Conservation (phyloP, 1,140 invertebrate species). For the Drosophila kanapiae region DNA sequence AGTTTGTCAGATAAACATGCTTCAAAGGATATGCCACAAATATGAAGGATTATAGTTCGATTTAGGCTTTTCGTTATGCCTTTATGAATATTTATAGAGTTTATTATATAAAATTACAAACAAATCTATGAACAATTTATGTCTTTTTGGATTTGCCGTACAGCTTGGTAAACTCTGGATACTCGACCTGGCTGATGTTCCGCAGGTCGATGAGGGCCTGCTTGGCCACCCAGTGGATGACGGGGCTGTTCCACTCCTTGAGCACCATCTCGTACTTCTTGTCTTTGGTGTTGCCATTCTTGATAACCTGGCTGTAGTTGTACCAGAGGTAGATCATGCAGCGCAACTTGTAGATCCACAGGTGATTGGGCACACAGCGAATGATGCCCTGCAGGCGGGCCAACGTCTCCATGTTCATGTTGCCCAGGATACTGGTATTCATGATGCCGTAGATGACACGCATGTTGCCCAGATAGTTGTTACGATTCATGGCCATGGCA, state of each 20-base stretch:
- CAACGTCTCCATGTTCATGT: background rate
- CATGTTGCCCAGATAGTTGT: conserved; percentile 29
- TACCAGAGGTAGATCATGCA: conserved; percentile 57
- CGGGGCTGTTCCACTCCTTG: conserved; percentile 33
- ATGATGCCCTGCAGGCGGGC: conserved; percentile 47
- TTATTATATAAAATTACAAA: background rate
- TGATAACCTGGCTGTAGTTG: conserved; percentile 23
- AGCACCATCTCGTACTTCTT: background rate
- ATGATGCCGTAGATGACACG: conserved; percentile 31
- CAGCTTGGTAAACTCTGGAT: background rate
- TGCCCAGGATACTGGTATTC: conserved; percentile 20
- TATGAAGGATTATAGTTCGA: no score
- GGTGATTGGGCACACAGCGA: conserved; percentile 50
- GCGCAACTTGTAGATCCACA: conserved; percentile 57
- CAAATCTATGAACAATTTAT: no score
- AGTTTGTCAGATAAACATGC: background rate
- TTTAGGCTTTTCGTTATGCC: no score
- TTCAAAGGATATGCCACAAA: background rate
- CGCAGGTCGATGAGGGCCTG: conserved; percentile 50
- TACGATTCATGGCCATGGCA: conserved; percentile 21
- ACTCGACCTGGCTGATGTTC: conserved; percentile 41
- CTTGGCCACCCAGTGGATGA: conserved; percentile 66
- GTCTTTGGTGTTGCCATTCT: background rate
- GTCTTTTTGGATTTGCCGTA: background rate
- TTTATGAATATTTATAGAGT: background rate